Conservation (phyloP, 2,797 vertebrate genomes). For the Luscinia megarhynchos region DNA sequence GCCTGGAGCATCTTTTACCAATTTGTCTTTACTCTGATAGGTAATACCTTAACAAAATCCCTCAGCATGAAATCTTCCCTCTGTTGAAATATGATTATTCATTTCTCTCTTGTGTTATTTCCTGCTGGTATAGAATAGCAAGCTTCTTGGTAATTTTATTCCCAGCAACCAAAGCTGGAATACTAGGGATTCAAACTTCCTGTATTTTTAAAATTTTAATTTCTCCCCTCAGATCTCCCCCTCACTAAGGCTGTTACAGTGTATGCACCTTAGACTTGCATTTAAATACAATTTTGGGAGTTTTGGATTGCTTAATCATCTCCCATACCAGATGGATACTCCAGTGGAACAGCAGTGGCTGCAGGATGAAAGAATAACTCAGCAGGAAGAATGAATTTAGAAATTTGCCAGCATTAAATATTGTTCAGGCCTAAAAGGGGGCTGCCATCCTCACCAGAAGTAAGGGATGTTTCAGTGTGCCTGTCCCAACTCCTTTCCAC, state of each 20-base stretch:
- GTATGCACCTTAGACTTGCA: background rate
- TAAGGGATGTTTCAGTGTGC: background rate
- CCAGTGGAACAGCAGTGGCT: background rate
- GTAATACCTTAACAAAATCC: background rate
- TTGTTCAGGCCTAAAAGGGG: background rate
- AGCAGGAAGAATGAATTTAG: background rate
- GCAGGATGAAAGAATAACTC: background rate
- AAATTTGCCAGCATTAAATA: background rate
- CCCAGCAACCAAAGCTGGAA: background rate
- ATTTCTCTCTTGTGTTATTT: background rate
- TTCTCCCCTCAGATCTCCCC: background rate
- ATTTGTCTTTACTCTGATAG: background rate
- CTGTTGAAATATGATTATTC: background rate
- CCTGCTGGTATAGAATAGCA: background rate
- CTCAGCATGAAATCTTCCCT: background rate
- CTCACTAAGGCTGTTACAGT: fast-evolving
- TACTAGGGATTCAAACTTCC: background rate
- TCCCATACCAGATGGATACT: background rate
- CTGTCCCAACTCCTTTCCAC: background rate
- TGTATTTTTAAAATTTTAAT: background rate
- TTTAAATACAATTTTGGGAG: background rate
- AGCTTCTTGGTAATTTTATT: background rate
- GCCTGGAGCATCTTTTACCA: background rate
- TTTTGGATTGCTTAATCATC: background rate
- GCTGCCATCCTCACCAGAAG: background rate